Conservation (phyloP, 2,888 invertebrate species). For the Arrhopalites spinosus region DNA sequence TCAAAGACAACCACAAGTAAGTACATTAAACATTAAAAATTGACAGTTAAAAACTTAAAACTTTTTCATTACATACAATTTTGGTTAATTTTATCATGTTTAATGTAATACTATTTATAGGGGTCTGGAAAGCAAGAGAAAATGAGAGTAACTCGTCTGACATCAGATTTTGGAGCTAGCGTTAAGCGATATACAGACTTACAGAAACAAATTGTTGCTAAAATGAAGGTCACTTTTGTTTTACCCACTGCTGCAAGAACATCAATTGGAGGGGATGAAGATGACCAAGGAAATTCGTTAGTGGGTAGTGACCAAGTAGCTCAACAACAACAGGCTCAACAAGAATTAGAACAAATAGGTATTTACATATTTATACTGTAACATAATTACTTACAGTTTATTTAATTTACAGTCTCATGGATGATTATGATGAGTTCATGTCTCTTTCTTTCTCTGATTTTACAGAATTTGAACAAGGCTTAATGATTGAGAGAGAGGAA, state of each 20-base stretch:
- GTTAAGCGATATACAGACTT: slow-evolving; percentile 75
- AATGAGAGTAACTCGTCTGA: slow-evolving; percentile 81
- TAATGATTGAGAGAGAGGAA: slow-evolving; percentile 78
- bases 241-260: slow-evolving; percentile 27
- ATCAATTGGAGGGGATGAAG: slow-evolving; percentile 36
- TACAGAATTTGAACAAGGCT: slow-evolving; percentile 75
- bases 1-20: not conserved
- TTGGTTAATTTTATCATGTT: not conserved
- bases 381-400: too few species aligned
- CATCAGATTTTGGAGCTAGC: slow-evolving; percentile 79
- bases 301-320: slow-evolving; percentile 45
- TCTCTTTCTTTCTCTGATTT: too few species aligned
- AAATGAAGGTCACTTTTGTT: slow-evolving; percentile 52
- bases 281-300: slow-evolving; percentile 58
- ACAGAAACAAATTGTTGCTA: slow-evolving; percentile 70
- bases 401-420: too few species aligned
- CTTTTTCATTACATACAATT: not conserved
- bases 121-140: slow-evolving; percentile 64
- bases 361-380: slow-evolving; percentile 57
- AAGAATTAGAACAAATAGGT: slow-evolving; percentile 64
- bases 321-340: slow-evolving; percentile 55
- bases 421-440: too few species aligned
- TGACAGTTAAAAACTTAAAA: not conserved
- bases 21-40: not conserved
- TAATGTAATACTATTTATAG: slow-evolving; percentile 67